Evolutionary conservation across 2,888 invertebrate species (phyloP), one percentile per base, ranked within the genome.

Genomic region (Crepidodera aurea): DNA sequence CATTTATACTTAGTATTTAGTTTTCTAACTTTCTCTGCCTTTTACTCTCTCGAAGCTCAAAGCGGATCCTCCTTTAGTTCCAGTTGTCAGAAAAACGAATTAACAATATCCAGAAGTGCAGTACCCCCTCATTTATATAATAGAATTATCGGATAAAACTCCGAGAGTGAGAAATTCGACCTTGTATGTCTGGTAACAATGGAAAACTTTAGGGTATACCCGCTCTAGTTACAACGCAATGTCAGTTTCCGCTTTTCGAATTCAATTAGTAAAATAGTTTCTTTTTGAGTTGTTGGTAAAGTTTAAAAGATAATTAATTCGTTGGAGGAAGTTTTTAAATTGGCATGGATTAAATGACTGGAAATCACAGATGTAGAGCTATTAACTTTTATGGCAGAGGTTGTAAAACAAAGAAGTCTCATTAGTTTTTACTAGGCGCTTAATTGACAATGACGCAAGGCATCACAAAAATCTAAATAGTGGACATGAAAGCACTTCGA

Each of bases 241-340:
- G 37, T 13, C 10, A 6, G 27, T 1, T 29, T 48, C 8, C 27
- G 7, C 15, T 50, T 32, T 50, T 18, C 32, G 19, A 51, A 37
- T 15, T 12, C 34, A 51, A 51, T 51, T 51, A 51, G 37, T 3
- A 8, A 10, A 51, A 51, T 37, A 51, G 51, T 34, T 51, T 34
- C 34, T 48, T 48, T 37, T 51, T 18, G 32, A 51, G 27, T 19
- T 18, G n/a, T 34, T 12, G 16, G 6, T 22, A 22, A 22, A 22
- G 22, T 22, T 22, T 6, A 2, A 22, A 22, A 22, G 22, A 22
- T 2, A 6, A 22, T 22, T 22, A 22, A 6, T 6, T 22, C 22
- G 22, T 6, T 22, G 22, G 3, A 22, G 22, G 2, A 6, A 4
- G 6, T 22, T 22, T 22, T 22, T 4, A 22, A 22, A 22, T 22